A percentile compares a stretch with the other conserved stretches of the same genome.
Conservation (phyloP, 1,140 invertebrate species). For the Leptonema lineaticorne region DNA sequence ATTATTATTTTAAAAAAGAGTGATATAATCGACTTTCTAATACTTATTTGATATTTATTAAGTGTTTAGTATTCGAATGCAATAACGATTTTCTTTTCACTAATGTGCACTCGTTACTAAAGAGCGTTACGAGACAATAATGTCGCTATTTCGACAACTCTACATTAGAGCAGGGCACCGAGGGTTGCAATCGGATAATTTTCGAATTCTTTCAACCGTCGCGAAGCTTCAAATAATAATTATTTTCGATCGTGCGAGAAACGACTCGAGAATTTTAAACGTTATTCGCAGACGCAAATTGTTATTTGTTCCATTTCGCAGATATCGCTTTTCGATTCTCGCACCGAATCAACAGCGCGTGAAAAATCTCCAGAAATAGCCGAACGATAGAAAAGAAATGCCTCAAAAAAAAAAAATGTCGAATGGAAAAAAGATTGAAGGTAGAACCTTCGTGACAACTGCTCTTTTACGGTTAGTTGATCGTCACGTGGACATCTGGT, state of each 20-base stretch:
- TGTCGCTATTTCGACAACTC: too few species aligned
- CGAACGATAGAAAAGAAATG: background rate
- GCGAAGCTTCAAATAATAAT: background rate
- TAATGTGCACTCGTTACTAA: too few species aligned
- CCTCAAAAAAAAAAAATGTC: background rate
- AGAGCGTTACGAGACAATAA: too few species aligned
- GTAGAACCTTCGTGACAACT: constrained; percentile 4
- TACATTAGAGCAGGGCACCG: too few species aligned
- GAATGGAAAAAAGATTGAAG: background rate
- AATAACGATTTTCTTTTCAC: too few species aligned
- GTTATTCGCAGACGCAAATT: background rate
- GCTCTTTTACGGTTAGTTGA: constrained; percentile 20
- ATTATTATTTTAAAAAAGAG: too few species aligned
- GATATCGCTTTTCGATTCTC: background rate
- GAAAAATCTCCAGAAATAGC: background rate
- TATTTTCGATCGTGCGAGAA: background rate
- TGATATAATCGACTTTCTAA: too few species aligned
- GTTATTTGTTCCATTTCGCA: background rate
- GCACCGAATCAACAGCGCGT: background rate
- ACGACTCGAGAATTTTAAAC: background rate
- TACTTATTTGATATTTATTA: too few species aligned
- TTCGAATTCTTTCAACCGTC: background rate
- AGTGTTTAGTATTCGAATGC: too few species aligned
- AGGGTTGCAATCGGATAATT: too few species aligned
- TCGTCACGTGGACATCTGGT: constrained; percentile 4